These are phyloP conservation scores for Drosophila cyrtoloma DNA, from an alignment of 2,888 invertebrate genomes.

Conservation along the genomic window DNA sequence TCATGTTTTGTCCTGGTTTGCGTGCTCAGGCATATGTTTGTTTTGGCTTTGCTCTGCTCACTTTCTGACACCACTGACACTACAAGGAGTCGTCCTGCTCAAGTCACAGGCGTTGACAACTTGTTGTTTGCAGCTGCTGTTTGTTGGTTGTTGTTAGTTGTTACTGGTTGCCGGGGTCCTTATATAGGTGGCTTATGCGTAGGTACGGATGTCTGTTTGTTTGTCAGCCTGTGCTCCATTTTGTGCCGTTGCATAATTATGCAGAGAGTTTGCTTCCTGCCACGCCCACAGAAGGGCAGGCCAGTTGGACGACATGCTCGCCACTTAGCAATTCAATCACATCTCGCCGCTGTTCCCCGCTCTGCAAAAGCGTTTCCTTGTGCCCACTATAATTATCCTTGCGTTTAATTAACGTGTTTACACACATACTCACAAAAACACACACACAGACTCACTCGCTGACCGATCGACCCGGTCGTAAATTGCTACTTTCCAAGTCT, in stretches of 20 bases:
- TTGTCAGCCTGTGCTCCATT: slow-evolving; percentile 45
- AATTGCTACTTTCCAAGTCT: slow-evolving; percentile 46
- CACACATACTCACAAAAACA: slow-evolving; percentile 28
- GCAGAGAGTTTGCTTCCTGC: slow-evolving; percentile 51
- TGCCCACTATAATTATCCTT: slow-evolving; percentile 67
- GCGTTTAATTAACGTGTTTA: slow-evolving; percentile 74
- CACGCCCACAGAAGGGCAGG: slow-evolving; percentile 33
- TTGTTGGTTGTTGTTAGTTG: slow-evolving; percentile 4
- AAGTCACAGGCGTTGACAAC: slow-evolving; percentile 50
- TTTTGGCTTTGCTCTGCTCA: slow-evolving; percentile 40
- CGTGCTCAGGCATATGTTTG: slow-evolving; percentile 61
- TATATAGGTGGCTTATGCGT: background rate
- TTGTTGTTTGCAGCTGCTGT: slow-evolving; percentile 46
- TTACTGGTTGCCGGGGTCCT: slow-evolving; percentile 6
- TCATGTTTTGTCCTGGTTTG: slow-evolving; percentile 56
- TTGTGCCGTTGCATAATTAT: slow-evolving; percentile 64
- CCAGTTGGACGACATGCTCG: slow-evolving; percentile 25
- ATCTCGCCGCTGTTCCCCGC: slow-evolving; percentile 38
- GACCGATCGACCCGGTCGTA: slow-evolving; percentile 62
- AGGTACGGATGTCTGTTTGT: background rate
- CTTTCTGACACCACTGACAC: slow-evolving; percentile 50
- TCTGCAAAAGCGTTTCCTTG: slow-evolving; percentile 37
- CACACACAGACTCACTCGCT: slow-evolving; percentile 32
- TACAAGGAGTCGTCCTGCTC: slow-evolving; percentile 39
- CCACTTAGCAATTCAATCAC: slow-evolving; percentile 67